Evolutionary conservation across 2,888 invertebrate genomes (phyloP).

Genomic region (Sturmia bella): DNA sequence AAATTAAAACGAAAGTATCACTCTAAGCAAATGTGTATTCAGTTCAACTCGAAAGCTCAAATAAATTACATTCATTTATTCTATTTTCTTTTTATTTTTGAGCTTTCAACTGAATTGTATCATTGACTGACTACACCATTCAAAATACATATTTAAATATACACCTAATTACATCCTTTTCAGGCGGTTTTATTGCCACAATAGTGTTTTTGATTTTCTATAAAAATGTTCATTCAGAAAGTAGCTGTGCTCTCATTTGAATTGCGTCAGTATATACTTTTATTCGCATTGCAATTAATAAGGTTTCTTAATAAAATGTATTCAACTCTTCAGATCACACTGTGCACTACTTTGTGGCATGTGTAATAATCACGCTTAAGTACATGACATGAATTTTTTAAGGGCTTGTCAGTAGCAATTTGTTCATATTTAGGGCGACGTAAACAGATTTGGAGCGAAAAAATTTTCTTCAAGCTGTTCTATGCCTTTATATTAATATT

Average conservation of each 20-base stretch:
- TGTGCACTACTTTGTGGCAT: constrained; percentile 33
- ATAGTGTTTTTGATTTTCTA: not conserved
- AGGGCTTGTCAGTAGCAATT: constrained; percentile 51
- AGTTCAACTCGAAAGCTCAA: too few species aligned
- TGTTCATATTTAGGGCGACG: constrained; percentile 1
- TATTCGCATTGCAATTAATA: not conserved
- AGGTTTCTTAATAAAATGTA: not conserved
- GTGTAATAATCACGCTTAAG: constrained; percentile 39
- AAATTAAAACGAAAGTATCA: too few species aligned
- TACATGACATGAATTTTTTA: constrained; percentile 49
- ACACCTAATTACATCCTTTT: constrained; percentile 26
- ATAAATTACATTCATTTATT: not conserved
- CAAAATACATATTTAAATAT: not conserved
- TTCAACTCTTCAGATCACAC: constrained; percentile 38
- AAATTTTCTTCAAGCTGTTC: not conserved
- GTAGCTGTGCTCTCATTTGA: too few species aligned
- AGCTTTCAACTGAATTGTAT: too few species aligned
- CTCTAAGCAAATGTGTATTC: too few species aligned
- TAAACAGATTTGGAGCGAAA: not conserved
- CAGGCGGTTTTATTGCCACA: not conserved
- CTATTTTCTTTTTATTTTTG: not conserved
- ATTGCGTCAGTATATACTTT: not conserved
- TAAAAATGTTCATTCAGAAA: not conserved
- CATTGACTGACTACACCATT: not conserved
- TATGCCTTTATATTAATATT: too few species aligned